A percentile compares a stretch with the other conserved stretches of the same genome.
Conservation (phyloP, 2,797 vertebrate genomes). For the Halcyon chelicuti region DNA sequence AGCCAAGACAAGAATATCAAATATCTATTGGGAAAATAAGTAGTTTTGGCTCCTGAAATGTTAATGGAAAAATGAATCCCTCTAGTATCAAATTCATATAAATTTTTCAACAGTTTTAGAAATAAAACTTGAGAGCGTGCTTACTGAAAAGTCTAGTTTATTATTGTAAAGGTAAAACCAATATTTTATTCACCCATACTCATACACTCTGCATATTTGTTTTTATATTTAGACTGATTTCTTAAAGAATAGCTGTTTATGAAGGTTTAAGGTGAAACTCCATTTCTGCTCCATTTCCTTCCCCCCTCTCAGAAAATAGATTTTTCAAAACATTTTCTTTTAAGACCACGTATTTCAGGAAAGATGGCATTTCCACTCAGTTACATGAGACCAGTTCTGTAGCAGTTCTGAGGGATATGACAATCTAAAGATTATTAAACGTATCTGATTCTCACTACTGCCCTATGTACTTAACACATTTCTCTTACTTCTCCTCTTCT, state of each 20-base stretch:
- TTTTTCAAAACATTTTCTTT: slow-evolving; percentile 11
- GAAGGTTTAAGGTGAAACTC: neutral
- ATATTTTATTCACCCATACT: neutral
- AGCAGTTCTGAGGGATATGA: neutral
- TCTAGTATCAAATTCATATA: neutral
- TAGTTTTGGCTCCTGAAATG: neutral
- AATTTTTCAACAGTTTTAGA: slow-evolving; percentile 2
- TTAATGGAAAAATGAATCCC: neutral
- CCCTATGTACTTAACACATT: neutral
- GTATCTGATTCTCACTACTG: neutral
- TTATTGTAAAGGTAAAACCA: neutral
- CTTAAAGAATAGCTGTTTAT: neutral
- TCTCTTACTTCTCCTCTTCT: neutral
- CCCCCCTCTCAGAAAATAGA: neutral
- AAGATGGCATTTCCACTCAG: neutral
- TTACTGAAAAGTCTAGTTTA: neutral
- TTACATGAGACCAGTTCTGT: neutral
- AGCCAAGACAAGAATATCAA: slow-evolving; percentile 1
- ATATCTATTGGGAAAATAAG: slow-evolving; percentile 21
- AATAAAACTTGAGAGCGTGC: neutral
- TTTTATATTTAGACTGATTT: neutral
- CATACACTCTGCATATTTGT: neutral
- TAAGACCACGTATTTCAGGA: neutral
- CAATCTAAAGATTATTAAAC: neutral
- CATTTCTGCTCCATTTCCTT: neutral